phyloP scores from a whole-genome alignment of 2,797 vertebrate genomes.

The Phoxinus dragarum region DNA sequence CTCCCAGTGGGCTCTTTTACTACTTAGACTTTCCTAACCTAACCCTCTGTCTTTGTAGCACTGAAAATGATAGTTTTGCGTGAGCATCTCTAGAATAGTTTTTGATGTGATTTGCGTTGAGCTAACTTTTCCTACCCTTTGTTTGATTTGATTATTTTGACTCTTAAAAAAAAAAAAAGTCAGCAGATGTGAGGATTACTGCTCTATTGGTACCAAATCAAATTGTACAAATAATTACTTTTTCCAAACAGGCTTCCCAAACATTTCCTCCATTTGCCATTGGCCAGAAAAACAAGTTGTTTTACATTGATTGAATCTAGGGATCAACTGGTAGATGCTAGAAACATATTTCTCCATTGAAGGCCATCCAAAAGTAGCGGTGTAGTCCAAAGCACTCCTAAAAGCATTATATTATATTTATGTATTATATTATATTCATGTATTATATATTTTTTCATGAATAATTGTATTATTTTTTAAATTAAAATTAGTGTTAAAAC shows the following conservation, averaged over 20 bases:
- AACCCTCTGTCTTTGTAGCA: constrained; percentile 14
- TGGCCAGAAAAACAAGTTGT: not conserved
- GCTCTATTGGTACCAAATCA: not conserved
- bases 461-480: not conserved
- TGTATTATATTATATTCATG: not conserved
- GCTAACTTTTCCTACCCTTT: constrained; percentile 13
- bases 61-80: not conserved
- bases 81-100: not conserved
- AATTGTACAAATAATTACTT: not conserved
- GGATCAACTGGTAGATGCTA: too few species aligned
- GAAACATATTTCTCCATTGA: not conserved
- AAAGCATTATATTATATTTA: not conserved
- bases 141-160: constrained; percentile 27
- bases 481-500: not conserved
- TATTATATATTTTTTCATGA: not conserved
- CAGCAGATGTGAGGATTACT: constrained; percentile 4
- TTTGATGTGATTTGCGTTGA: constrained; percentile 34
- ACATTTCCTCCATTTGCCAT: not conserved
- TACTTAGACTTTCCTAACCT: constrained; percentile 27
- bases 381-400: not conserved
- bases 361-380: too few species aligned
- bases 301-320: not conserved
- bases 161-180: not conserved
- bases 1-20: not conserved
- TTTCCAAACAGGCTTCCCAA: not conserved